Conservation (phyloP, 2,113 vertebrate genomes). For the Pteruthius melanotis region DNA sequence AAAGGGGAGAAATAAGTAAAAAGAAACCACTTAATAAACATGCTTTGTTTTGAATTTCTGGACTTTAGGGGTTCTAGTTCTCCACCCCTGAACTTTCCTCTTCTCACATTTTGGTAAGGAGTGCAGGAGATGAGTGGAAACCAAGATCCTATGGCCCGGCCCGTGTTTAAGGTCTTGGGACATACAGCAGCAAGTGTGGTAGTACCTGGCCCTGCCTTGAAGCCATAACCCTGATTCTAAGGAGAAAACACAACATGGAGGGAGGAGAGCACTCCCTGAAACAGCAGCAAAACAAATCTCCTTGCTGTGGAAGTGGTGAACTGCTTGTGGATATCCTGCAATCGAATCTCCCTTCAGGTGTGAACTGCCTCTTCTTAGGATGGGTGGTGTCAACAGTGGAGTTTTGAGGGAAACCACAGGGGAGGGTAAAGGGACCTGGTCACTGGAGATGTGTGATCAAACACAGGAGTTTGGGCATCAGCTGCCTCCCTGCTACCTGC, state of each 20-base stretch:
- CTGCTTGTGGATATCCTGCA: background rate
- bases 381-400: background rate
- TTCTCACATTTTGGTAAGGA: background rate
- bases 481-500: too few relatives aligned
- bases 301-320: background rate
- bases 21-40: slow-evolving; percentile 56
- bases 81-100: background rate
- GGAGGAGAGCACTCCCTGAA: background rate
- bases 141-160: background rate
- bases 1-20: slow-evolving; percentile 53
- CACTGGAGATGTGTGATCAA: rapidly evolving
- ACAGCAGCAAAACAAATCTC: background rate
- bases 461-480: rapidly evolving
- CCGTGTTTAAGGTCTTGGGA: background rate
- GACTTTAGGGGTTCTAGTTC: background rate
- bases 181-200: background rate
- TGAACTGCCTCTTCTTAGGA: background rate
- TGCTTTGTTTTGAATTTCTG: slow-evolving; percentile 22
- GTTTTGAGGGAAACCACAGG: background rate
- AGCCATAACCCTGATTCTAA: background rate
- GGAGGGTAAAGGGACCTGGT: background rate
- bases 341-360: background rate
- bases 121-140: background rate
- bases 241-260: background rate
- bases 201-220: background rate